Conservation (phyloP, 2,797 vertebrate genomes). For the Acanthornis magna region DNA sequence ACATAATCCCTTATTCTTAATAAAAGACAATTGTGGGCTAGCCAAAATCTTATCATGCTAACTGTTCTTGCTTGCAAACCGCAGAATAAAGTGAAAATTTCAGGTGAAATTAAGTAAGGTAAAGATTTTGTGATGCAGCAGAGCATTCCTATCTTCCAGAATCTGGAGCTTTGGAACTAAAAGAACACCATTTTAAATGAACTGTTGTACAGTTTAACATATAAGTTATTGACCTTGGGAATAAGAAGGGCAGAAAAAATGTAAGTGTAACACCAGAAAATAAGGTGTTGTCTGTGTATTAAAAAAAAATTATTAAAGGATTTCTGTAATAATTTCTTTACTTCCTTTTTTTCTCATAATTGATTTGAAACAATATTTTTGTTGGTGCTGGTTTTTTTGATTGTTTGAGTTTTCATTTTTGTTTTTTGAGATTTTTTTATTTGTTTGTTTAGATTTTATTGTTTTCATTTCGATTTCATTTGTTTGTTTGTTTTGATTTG, state of each 20-base stretch:
- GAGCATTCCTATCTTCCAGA: not conserved
- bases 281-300: accelerated
- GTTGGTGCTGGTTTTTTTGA: not conserved
- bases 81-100: not conserved
- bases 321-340: not conserved
- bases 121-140: not conserved
- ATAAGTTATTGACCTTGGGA: not conserved
- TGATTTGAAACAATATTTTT: not conserved
- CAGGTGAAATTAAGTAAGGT: not conserved
- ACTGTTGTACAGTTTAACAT: not conserved
- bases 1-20: not conserved
- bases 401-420: not conserved
- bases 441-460: not conserved
- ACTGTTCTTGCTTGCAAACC: not conserved
- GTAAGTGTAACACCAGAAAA: not conserved
- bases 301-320: not conserved
- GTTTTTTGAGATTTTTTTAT: not conserved
- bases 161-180: not conserved
- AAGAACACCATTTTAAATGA: not conserved
- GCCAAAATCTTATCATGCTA: not conserved
- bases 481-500: too few relatives aligned
- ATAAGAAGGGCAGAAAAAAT: not conserved
- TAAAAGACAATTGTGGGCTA: not conserved
- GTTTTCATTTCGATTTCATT: too few relatives aligned
- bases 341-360: not conserved